Conservation (phyloP, 1,140 invertebrate genomes). For the Sycophaga agraensis region DNA sequence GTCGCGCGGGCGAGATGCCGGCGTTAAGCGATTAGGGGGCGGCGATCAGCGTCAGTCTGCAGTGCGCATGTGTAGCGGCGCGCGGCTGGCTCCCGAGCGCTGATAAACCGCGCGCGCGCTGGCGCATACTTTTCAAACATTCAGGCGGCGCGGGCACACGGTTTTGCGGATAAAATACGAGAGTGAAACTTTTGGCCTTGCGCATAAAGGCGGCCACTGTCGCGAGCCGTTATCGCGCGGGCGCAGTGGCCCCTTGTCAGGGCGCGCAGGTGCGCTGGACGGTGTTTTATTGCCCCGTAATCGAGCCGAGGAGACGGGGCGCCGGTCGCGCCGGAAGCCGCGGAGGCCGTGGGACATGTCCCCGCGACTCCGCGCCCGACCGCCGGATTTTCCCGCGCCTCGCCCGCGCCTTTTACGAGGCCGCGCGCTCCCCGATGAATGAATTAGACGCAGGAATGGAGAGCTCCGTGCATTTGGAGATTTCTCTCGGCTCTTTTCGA, state of each 20-base stretch:
- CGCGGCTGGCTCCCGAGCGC: no score
- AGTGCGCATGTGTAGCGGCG: no score
- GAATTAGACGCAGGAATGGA: no score
- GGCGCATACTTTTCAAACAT: constrained; percentile 11
- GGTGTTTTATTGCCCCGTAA: constrained; percentile 51
- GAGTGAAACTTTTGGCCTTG: constrained; percentile 13
- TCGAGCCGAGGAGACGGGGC: constrained; percentile 46
- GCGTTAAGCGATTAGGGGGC: no score
- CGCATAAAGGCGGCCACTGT: constrained; percentile 37
- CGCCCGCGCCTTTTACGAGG: no score
- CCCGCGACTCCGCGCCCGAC: neutral
- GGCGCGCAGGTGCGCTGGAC: constrained; percentile 46
- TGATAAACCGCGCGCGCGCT: no score
- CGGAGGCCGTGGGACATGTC: constrained; percentile 38
- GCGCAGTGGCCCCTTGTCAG: constrained; percentile 16
- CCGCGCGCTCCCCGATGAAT: no score
- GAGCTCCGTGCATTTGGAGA: no score
- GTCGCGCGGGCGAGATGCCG: no score
- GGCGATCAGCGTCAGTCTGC: no score
- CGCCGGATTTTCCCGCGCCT: no score
- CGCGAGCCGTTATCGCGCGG: constrained; percentile 40
- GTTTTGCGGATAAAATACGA: constrained; percentile 21
- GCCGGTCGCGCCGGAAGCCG: constrained; percentile 50
- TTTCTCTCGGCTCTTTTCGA: no score
- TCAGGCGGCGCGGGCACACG: neutral